Evolutionary conservation across 2,797 vertebrate genomes (phyloP).

Genomic region (Meriones psammophilus): DNA sequence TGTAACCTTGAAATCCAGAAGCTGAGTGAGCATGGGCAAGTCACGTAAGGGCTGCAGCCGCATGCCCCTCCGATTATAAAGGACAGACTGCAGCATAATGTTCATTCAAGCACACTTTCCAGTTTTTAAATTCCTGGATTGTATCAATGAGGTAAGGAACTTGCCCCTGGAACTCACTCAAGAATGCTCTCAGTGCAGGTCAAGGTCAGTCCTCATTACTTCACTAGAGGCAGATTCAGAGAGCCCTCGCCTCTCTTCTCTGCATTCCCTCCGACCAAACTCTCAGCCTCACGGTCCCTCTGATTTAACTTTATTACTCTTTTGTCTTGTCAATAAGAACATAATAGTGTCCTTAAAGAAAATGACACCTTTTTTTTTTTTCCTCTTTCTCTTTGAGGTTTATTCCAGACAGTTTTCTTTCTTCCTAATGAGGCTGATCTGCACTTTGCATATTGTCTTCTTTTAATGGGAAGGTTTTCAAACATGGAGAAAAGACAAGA

Average conservation of each 20-base stretch:
- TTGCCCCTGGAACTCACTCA: constrained; percentile 50
- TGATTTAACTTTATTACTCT: constrained; percentile 87
- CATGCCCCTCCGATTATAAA: constrained; percentile 21
- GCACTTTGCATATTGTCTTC: constrained; percentile 84
- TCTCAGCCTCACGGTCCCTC: constrained; percentile 73
- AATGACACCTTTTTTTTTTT: constrained; percentile 81
- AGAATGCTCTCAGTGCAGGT: constrained; percentile 59
- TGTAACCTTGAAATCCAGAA: constrained; percentile 69
- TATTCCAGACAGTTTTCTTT: constrained; percentile 85
- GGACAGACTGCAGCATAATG: not conserved
- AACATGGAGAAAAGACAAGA: constrained; percentile 67
- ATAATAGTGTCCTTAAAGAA: constrained; percentile 81
- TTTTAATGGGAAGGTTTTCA: constrained; percentile 85
- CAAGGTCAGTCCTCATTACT: constrained; percentile 34
- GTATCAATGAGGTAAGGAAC: constrained; percentile 56
- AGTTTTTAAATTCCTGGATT: constrained; percentile 54
- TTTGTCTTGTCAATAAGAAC: constrained; percentile 84
- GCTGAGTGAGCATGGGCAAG: not conserved
- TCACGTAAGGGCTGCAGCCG: not conserved
- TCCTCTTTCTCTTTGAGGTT: constrained; percentile 84
- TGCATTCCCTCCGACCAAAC: constrained; percentile 73
- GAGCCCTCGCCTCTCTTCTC: not conserved
- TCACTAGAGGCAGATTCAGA: constrained; percentile 55
- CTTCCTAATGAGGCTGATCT: constrained; percentile 86
- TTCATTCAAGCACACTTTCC: not conserved